phyloP scores from a whole-genome alignment of 2,113 vertebrate species.

The Perca flavescens region DNA sequence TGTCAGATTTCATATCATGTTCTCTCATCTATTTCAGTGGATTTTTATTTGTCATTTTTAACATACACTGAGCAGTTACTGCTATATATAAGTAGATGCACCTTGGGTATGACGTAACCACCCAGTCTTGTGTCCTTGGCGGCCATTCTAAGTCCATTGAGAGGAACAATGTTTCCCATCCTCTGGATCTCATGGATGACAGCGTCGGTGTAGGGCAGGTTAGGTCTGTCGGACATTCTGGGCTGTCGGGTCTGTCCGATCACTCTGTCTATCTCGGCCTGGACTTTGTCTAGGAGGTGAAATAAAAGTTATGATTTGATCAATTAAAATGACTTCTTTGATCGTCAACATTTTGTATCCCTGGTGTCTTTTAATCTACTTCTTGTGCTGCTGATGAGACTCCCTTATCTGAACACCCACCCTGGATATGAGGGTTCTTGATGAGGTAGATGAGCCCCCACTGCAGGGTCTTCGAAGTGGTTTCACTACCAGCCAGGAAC shows the following conservation, averaged over 20 bases:
- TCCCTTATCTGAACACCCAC: conserved; percentile 72
- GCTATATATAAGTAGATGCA: conserved; percentile 34
- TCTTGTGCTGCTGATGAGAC: neutral
- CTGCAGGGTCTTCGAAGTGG: conserved; percentile 90
- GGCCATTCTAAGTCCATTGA: conserved; percentile 80
- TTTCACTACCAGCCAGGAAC: conserved; percentile 93
- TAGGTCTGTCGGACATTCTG: conserved; percentile 80
- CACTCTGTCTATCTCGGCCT: conserved; percentile 82
- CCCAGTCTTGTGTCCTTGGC: conserved; percentile 75
- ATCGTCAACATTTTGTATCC: neutral
- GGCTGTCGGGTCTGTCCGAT: conserved; percentile 77
- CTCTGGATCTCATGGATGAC: conserved; percentile 91
- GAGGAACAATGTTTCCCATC: conserved; percentile 85
- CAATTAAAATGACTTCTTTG: neutral
- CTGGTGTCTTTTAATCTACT: neutral
- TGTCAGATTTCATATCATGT: no score
- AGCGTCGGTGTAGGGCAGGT: conserved; percentile 88
- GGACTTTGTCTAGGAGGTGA: conserved; percentile 72
- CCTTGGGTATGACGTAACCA: conserved; percentile 87
- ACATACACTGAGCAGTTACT: neutral
- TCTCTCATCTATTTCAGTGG: no score
- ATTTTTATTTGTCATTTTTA: no score
- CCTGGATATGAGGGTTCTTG: conserved; percentile 87
- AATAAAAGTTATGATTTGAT: neutral
- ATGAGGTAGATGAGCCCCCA: conserved; percentile 92